Percentiles rank a stretch among this genome's conserved stretches.
Conservation (phyloP, 2,888 invertebrate genomes). For the Nesidiocoris tenuis region DNA sequence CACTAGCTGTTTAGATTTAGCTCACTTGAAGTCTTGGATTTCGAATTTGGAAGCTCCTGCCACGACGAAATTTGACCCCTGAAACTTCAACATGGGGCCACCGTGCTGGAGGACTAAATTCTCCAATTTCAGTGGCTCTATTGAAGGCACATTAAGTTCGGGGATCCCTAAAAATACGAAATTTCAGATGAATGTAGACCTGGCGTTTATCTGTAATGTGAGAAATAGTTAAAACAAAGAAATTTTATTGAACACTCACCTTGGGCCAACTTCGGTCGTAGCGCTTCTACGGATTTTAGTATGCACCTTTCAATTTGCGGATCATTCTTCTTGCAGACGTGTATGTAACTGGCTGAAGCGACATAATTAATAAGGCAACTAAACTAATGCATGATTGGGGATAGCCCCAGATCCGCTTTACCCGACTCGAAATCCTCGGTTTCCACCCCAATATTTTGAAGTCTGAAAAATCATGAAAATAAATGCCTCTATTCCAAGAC, state of each 20-base stretch:
- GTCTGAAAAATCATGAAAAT: too few relatives aligned
- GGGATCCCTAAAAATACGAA: slow-evolving; percentile 57
- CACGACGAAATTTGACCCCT: slow-evolving; percentile 62
- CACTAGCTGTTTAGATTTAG: slow-evolving; percentile 42
- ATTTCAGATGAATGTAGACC: too few relatives aligned
- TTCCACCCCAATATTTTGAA: too few relatives aligned
- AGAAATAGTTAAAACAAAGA: too few relatives aligned
- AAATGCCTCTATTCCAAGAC: too few relatives aligned
- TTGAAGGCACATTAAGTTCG: slow-evolving; percentile 66
- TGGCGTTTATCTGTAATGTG: too few relatives aligned
- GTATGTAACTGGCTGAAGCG: slow-evolving; percentile 24
- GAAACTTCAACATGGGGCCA: slow-evolving; percentile 57
- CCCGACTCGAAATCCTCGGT: too few relatives aligned
- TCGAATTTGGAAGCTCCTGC: slow-evolving; percentile 66
- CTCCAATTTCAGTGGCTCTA: slow-evolving; percentile 63
- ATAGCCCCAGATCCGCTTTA: too few relatives aligned
- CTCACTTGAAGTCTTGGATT: slow-evolving; percentile 62
- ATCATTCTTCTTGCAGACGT: slow-evolving; percentile 62
- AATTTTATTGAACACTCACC: too few relatives aligned
- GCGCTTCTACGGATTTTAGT: slow-evolving; percentile 68
- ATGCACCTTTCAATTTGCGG: slow-evolving; percentile 71
- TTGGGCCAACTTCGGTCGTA: slow-evolving; percentile 69
- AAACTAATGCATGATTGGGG: too few relatives aligned
- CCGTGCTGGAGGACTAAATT: slow-evolving; percentile 62
- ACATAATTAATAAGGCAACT: too few relatives aligned